phyloP scores from a whole-genome alignment of 2,797 vertebrate genomes.

The Notolepis coatsorum region DNA sequence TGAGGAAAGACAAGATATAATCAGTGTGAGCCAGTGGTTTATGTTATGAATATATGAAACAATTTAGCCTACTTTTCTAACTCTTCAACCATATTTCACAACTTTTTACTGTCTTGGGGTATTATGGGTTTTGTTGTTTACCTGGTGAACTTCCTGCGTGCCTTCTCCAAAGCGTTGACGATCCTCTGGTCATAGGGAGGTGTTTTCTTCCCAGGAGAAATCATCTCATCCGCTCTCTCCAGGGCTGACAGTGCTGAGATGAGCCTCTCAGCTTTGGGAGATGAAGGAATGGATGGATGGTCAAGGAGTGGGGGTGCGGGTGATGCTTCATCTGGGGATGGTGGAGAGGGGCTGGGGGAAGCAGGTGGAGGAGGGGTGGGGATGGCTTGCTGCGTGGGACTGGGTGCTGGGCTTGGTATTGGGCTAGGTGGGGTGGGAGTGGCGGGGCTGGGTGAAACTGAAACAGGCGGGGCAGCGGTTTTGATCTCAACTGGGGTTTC shows the following conservation, averaged over 20 bases:
- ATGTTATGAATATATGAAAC: neutral
- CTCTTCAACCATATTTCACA: neutral
- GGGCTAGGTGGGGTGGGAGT: slow-evolving; percentile 23
- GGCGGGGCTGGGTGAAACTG: slow-evolving; percentile 20
- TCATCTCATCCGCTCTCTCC: slow-evolving; percentile 71
- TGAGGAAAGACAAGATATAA: slow-evolving; percentile 24
- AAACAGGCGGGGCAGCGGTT: slow-evolving; percentile 26
- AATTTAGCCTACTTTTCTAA: neutral
- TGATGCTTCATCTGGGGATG: slow-evolving; percentile 33
- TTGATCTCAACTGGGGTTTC: slow-evolving; percentile 42
- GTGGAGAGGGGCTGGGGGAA: slow-evolving; percentile 23
- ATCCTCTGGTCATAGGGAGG: slow-evolving; percentile 65
- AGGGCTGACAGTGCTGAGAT: slow-evolving; percentile 62
- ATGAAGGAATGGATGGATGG: neutral
- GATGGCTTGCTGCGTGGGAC: neutral
- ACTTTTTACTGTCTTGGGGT: neutral
- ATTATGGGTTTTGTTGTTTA: slow-evolving; percentile 25
- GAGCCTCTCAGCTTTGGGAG: slow-evolving; percentile 33
- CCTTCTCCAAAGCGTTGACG: slow-evolving; percentile 74
- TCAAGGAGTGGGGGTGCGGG: slow-evolving; percentile 4
- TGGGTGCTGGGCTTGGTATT: slow-evolving; percentile 22
- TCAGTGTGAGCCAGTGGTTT: slow-evolving; percentile 6
- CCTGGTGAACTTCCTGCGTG: slow-evolving; percentile 62
- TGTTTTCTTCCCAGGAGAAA: slow-evolving; percentile 46
- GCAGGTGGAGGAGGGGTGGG: neutral